Evolutionary conservation across 2,797 vertebrate genomes (phyloP).

Genomic region (Galago senegalensis): DNA sequence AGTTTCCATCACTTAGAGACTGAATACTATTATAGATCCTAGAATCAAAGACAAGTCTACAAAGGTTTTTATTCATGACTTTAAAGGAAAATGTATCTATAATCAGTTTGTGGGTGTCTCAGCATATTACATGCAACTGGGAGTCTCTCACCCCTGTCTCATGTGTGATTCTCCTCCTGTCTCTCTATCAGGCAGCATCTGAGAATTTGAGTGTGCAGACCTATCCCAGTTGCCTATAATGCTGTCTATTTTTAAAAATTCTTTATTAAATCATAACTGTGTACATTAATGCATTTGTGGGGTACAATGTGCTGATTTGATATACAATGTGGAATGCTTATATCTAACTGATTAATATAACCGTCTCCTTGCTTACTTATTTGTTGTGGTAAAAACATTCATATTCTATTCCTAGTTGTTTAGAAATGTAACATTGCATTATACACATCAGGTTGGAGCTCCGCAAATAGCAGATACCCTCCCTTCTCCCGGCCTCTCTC

Average conservation of each 20-base stretch:
- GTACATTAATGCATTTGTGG: no score
- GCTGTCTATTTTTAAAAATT: background rate
- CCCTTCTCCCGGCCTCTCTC: no score
- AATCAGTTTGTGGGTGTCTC: background rate
- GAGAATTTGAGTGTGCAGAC: background rate
- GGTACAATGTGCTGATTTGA: no score
- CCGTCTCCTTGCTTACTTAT: no score
- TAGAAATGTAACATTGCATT: no score
- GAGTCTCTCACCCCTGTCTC: background rate
- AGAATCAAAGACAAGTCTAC: conserved; percentile 22
- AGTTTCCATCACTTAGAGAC: background rate
- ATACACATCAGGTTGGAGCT: no score
- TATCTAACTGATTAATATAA: no score
- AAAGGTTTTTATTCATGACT: background rate
- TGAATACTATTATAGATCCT: background rate
- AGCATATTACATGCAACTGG: background rate
- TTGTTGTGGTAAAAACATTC: no score
- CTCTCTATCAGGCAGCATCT: background rate
- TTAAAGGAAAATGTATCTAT: background rate
- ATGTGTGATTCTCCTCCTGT: background rate
- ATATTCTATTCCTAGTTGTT: no score
- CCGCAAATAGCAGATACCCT: no score
- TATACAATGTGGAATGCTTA: no score
- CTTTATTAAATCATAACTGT: no score
- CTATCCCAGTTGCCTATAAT: background rate